These are phyloP conservation scores for Trissolcus japonicus DNA, from an alignment of 2,888 invertebrate species.

Conservation along the genomic window DNA sequence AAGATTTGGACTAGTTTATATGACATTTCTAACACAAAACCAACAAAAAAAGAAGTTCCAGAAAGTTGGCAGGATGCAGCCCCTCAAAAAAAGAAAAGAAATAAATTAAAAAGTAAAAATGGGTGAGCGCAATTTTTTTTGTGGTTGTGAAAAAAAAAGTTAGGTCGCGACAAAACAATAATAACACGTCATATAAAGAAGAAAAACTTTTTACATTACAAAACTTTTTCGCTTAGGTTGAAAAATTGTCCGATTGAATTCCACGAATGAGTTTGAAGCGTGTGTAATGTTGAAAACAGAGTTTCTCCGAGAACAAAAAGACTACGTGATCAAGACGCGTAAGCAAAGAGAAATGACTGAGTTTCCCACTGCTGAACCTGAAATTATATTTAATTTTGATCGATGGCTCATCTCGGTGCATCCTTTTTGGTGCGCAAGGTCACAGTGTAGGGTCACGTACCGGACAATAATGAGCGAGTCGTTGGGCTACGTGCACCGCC, in stretches of 20 bases:
- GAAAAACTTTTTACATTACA: background rate
- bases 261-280: background rate
- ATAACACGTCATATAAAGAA: background rate
- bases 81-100: too few species aligned
- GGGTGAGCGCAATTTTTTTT: too few species aligned
- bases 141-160: background rate
- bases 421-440: constrained; percentile 16
- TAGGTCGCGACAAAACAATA: background rate
- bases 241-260: background rate
- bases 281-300: constrained; percentile 1
- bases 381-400: constrained; percentile 30
- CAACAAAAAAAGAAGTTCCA: too few species aligned
- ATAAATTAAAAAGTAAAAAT: too few species aligned
- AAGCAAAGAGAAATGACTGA: background rate
- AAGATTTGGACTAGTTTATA: background rate
- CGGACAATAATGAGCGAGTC: constrained; percentile 6
- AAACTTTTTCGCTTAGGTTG: background rate
- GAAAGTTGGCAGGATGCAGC: too few species aligned
- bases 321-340: constrained; percentile 5
- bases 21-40: too few species aligned
- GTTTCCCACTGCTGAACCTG: constrained; percentile 12
- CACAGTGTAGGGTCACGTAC: constrained; percentile 11
- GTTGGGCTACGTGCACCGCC: constrained; percentile 25
- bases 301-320: background rate
- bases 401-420: constrained; percentile 4